These are phyloP conservation scores for Armadillidium nasatum DNA, from an alignment of 1,140 invertebrate genomes.

Conservation along the genomic window DNA sequence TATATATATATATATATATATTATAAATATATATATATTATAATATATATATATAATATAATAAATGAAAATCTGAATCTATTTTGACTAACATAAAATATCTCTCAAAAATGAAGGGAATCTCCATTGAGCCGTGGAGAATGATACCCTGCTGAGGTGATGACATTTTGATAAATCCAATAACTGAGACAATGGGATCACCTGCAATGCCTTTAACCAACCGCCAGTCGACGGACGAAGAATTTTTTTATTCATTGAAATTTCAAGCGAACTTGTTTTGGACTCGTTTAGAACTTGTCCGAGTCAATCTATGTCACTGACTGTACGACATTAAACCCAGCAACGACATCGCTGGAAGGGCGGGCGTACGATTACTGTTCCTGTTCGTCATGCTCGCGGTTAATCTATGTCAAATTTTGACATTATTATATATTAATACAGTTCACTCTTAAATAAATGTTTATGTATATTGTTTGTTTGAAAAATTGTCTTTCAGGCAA, in stretches of 20 bases:
- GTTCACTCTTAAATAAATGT: no score
- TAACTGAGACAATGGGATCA: background rate
- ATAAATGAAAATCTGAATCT: no score
- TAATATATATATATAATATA: conserved; percentile 6
- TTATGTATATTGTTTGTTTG: no score
- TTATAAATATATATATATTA: conserved; percentile 1
- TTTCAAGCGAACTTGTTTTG: background rate
- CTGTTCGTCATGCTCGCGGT: background rate
- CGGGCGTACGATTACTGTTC: conserved; percentile 1
- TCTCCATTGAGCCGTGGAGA: background rate
- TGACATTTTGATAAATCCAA: background rate
- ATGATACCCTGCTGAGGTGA: background rate
- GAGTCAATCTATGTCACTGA: background rate
- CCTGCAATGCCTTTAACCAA: background rate
- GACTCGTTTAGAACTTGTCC: background rate
- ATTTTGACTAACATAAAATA: no score
- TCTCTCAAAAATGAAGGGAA: background rate
- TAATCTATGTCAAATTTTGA: background rate
- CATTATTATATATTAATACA: no score
- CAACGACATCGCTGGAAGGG: background rate
- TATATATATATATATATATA: background rate
- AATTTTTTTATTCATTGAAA: background rate
- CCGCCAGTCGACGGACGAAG: background rate
- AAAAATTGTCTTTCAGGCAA: no score
- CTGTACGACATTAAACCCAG: no score